These are phyloP conservation scores for Hydraecia micacea DNA, from an alignment of 2,888 invertebrate genomes.

Conservation along the genomic window DNA sequence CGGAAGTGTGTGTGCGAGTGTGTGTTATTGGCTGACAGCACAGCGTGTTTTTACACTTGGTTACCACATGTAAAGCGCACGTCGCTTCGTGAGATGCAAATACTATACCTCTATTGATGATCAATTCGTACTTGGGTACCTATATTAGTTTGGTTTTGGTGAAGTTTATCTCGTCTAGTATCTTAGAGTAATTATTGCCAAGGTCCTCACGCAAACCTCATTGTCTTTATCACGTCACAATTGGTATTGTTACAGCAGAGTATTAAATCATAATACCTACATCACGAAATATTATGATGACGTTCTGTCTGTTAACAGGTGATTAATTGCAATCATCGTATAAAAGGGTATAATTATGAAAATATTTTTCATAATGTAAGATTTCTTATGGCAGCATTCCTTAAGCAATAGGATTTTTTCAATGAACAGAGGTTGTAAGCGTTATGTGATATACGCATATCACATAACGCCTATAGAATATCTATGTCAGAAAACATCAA, in stretches of 20 bases:
- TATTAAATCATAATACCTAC: constrained; percentile 30
- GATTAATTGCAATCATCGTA: constrained; percentile 25
- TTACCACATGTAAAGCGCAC: not conserved
- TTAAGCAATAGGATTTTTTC: not conserved
- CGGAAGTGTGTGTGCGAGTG: not conserved
- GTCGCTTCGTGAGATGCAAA: not conserved
- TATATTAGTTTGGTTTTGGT: not conserved
- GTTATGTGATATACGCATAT: not conserved
- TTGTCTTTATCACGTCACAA: constrained; percentile 20
- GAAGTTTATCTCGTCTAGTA: not conserved
- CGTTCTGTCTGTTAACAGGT: constrained; percentile 24
- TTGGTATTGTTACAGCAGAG: constrained; percentile 20
- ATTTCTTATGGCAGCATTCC: not conserved
- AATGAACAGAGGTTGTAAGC: not conserved
- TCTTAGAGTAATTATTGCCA: constrained; percentile 15
- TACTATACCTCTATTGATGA: not conserved
- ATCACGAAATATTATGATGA: constrained; percentile 36
- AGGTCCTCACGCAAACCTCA: constrained; percentile 27
- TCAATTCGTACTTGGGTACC: not conserved
- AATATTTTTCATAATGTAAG: not conserved
- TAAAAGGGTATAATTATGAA: constrained; percentile 2
- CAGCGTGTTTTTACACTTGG: not conserved
- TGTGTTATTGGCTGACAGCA: not conserved
- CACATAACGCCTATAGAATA: not conserved
- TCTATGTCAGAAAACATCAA: not conserved